Evolutionary conservation across 2,797 vertebrate genomes (phyloP).

Genomic region (Intellagama lesueurii): DNA sequence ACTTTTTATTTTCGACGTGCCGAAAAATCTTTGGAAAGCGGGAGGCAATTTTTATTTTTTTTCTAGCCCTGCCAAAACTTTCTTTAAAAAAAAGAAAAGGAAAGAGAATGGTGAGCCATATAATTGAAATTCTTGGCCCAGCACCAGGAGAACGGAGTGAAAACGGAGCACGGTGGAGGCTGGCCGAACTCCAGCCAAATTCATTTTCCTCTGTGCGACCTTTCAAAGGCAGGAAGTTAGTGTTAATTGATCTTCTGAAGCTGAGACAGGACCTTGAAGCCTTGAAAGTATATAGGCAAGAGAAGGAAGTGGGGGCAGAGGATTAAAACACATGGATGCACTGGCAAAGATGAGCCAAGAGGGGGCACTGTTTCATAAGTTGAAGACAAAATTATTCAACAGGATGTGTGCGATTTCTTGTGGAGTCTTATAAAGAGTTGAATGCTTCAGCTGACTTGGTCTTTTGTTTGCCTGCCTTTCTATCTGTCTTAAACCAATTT

Average conservation of each 20-base stretch:
- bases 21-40: neutral
- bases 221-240: neutral
- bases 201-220: neutral
- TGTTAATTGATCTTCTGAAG: neutral
- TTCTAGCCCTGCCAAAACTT: too few relatives aligned
- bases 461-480: neutral
- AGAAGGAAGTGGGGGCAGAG: neutral
- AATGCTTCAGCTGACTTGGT: neutral
- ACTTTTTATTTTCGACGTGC: too few relatives aligned
- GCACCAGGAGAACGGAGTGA: neutral
- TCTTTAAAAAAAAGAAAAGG: too few relatives aligned
- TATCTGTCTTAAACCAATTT: accelerated
- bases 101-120: neutral
- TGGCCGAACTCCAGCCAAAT: neutral
- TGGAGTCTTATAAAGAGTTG: neutral
- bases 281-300: accelerated
- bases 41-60: neutral
- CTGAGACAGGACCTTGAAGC: neutral
- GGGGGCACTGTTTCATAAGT: slow-evolving; percentile 65
- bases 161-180: neutral
- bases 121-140: neutral
- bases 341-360: slow-evolving; percentile 52
- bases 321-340: neutral
- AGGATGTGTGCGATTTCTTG: accelerated
- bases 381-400: neutral